Percentiles rank a stretch among this genome's conserved stretches.
phyloP scores from a whole-genome alignment of 2,888 invertebrate genomes.

The Drosophila multiciliata region DNA sequence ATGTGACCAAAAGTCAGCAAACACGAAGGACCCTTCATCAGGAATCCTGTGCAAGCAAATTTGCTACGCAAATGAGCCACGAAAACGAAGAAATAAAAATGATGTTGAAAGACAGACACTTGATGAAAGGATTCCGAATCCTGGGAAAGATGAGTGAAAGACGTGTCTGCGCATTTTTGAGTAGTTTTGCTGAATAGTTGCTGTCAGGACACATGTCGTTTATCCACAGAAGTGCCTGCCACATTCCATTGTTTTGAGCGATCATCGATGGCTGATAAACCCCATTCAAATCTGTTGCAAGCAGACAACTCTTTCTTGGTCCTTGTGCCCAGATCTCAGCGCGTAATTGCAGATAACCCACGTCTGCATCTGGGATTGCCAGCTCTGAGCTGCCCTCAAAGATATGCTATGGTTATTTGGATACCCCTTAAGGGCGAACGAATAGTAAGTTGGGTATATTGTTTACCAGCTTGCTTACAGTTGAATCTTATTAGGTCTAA shows the following conservation, averaged over 20 bases:
- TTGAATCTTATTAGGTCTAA: no score
- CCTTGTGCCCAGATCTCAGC: conserved; percentile 36
- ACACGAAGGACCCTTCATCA: conserved; percentile 50
- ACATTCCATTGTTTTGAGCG: conserved; percentile 33
- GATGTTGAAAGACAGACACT: conserved; percentile 44
- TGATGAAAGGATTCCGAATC: conserved; percentile 28
- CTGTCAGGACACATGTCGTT: conserved; percentile 19
- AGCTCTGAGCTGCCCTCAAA: conserved; percentile 8
- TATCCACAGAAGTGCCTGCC: conserved; percentile 19
- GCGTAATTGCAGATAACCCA: conserved; percentile 52
- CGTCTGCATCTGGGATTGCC: conserved; percentile 34
- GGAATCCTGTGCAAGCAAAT: conserved; percentile 68
- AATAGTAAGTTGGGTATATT: not conserved
- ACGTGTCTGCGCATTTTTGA: conserved; percentile 59
- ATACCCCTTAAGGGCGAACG: conserved; percentile 1
- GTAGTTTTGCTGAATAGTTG: conserved; percentile 10
- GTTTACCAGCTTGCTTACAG: not conserved
- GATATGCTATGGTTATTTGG: conserved; percentile 22
- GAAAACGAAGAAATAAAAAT: conserved; percentile 29
- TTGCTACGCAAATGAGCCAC: conserved; percentile 52
- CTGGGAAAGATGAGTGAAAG: conserved; percentile 11
- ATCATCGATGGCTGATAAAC: conserved; percentile 41
- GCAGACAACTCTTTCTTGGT: conserved; percentile 58
- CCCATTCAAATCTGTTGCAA: conserved; percentile 11
- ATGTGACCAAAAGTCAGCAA: conserved; percentile 67